Evolutionary conservation across 2,113 vertebrate species (phyloP), one percentile per base, ranked within the genome.

Genomic region (Sturnus vulgaris): DNA sequence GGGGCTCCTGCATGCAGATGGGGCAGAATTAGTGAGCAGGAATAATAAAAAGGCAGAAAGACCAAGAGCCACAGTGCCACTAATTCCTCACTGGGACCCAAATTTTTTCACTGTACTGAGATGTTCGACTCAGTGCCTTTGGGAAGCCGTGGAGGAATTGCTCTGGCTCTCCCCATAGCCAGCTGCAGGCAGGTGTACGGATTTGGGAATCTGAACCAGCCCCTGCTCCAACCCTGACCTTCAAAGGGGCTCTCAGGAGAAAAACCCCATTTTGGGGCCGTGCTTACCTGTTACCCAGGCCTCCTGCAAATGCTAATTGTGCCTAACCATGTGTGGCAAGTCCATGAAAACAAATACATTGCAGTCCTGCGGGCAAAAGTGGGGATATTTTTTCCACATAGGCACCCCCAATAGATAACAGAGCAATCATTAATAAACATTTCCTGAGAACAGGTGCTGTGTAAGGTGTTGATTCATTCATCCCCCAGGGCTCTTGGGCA

Each of bases 101-200:
- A 10, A 12, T 66, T 46, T 69, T 68, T 42, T 33, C 46, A 19
- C 37, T 19, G 1, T 3, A 1, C 27, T 44, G 70, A 39, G 28
- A 9, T 14, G 10, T 37, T 68, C 60, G 23, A 17, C 33, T 28
- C 35, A 2, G 28, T n/a, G 27, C n/a, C n/a, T 86, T 71, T 77
- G 92, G 66, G 61, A 87, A 66, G 52, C 35, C 0, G 0, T 10
- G 30, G 25, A 28, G 75, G 28, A 52, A 33, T 23, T 20, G 27
- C 19, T 3, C 16, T 69, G 1, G 1, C 9, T 59, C 19, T 44
- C 56, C 69, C 46, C 23, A 17, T 15, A 30, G 8, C 3, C 39
- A 37, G 35, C 55, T 28, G 1, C 1, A 47, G 27, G 2, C 46
- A 56, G 61, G 40, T 1, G 28, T 7, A 10, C 0, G 0, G 56